Percentiles rank a stretch among this genome's conserved stretches.
phyloP scores from a whole-genome alignment of 2,888 invertebrate genomes.

The Acleris emargana region DNA sequence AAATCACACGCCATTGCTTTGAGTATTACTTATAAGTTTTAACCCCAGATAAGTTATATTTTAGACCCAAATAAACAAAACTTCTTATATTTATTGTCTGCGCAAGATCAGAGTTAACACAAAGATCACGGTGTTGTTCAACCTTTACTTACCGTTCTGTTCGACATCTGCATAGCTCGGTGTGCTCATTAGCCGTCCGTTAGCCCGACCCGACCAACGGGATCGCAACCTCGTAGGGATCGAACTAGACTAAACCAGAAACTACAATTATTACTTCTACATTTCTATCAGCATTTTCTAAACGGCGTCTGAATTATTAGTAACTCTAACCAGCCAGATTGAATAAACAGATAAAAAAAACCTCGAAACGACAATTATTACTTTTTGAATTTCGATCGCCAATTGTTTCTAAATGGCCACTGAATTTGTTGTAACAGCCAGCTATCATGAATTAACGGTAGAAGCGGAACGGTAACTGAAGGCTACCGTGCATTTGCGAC shows the following conservation, averaged over 20 bases:
- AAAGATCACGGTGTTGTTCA: slow-evolving; percentile 18
- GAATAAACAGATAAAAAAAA: no score
- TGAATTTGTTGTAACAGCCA: not conserved
- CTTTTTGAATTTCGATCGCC: not conserved
- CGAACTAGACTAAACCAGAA: slow-evolving; percentile 27
- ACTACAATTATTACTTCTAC: slow-evolving; percentile 3
- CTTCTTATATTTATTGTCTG: not conserved
- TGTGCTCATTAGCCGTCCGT: slow-evolving; percentile 80
- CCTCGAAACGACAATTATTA: no score
- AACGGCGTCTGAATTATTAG: no score
- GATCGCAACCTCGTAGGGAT: slow-evolving; percentile 51
- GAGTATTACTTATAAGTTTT: not conserved
- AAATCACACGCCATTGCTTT: no score
- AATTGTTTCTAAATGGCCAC: not conserved
- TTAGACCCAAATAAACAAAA: not conserved
- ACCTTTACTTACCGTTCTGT: slow-evolving; percentile 42
- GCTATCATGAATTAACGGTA: no score
- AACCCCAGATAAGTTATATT: not conserved
- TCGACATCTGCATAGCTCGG: slow-evolving; percentile 77
- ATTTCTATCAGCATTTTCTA: not conserved
- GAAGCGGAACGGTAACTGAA: not conserved
- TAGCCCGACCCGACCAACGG: slow-evolving; percentile 66
- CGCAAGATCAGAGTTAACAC: slow-evolving; percentile 8
- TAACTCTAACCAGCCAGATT: no score
- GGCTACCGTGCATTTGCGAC: slow-evolving; percentile 7